Evolutionary conservation across 2,113 vertebrate genomes (phyloP), one percentile per base, ranked within the genome.

Genomic region (Mandrillus leucophaeus): DNA sequence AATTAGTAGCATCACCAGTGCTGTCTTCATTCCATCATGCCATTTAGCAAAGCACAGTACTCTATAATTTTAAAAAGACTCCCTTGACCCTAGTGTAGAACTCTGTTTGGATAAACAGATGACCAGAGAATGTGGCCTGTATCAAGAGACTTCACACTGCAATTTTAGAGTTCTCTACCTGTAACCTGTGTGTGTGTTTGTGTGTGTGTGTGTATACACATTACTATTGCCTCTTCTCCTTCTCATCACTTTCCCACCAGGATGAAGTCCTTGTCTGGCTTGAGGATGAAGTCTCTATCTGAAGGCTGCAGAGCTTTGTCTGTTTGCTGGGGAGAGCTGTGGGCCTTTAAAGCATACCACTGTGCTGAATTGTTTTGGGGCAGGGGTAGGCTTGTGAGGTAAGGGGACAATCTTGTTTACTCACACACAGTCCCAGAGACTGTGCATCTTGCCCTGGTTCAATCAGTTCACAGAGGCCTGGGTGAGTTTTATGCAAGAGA

Each of bases 91-190:
- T 76, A 64, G 18, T 50, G 2, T 50, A 59, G 81, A 93, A n/a
- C 20, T 32, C 85, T 68, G 72, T 43, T 92, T 76, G 22, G 13
- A 48, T 35, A n/a, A 84, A 22, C 20, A 64, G 22, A 20, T 57
- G 25, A 52, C 32, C 6, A 27, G 50, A 76, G 78, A 92, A 81
- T 7, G 23, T 76, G 85, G n/a, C 43, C 55, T 38, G 57, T 38
- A 1, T 81, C 64, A 18, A 76, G 72, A 83, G 70, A 88, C 43
- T 83, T 59, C 59, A 43, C 32, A 52, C 9, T 20, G 8, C 13
- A 40, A 96, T 43, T 93, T 80, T 92, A 81, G 70, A 93, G 52
- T 88, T 4, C 55, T 59, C 25, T 92, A 76, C n/a, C 32, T 85
- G 3, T 59, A 32, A 57, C 30, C 35, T 50, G 25, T 76, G 48